A percentile compares a stretch with the other conserved stretches of the same genome.
Conservation (phyloP, 2,113 vertebrate species). For the Cyprinodon tularosa region DNA sequence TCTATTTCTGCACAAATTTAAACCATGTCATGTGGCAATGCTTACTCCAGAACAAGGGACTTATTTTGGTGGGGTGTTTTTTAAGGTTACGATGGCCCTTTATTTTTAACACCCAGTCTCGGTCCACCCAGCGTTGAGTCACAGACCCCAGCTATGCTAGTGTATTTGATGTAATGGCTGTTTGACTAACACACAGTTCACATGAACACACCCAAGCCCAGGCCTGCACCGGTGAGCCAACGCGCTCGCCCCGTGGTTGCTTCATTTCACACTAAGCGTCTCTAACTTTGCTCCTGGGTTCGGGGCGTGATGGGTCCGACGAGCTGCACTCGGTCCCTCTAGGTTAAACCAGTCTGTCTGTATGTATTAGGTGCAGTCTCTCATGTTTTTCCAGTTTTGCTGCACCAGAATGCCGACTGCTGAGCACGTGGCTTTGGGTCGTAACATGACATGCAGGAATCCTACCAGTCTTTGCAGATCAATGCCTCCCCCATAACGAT, state of each 20-base stretch:
- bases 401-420: constrained; percentile 35
- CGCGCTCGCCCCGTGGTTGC: constrained; percentile 44
- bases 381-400: constrained; percentile 74
- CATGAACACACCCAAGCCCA: constrained; percentile 30
- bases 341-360: constrained; percentile 66
- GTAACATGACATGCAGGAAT: background rate
- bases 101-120: background rate
- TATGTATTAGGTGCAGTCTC: constrained; percentile 60
- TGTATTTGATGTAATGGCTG: background rate
- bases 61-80: background rate
- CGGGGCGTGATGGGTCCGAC: constrained; percentile 31
- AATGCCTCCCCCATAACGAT: constrained; percentile 30
- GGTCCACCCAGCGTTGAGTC: constrained; percentile 16
- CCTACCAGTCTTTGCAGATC: background rate
- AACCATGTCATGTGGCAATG: background rate
- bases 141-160: background rate
- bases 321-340: constrained; percentile 32
- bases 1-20: background rate
- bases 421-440: constrained; percentile 18
- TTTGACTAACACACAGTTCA: constrained; percentile 15
- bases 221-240: constrained; percentile 36
- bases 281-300: constrained; percentile 15
- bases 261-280: constrained; percentile 45
- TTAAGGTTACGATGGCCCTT: background rate
- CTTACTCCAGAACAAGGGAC: background rate